phyloP scores from a whole-genome alignment of 2,888 invertebrate genomes.

The Phanerotoma sp. region DNA sequence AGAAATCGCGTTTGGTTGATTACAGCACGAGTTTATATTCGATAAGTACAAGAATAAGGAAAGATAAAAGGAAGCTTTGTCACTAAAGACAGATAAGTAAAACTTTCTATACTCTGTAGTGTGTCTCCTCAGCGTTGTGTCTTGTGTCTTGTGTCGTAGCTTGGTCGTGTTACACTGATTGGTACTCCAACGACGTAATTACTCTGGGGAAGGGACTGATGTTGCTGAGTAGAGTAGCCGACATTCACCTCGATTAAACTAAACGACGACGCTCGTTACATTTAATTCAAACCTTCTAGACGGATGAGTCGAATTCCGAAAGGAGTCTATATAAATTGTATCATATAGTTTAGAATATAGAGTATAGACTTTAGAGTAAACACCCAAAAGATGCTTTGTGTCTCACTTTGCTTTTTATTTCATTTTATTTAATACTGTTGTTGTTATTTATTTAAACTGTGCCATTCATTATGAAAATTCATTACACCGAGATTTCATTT shows the following conservation, averaged over 20 bases:
- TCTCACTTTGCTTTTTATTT: no score
- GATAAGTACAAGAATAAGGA: constrained; percentile 4
- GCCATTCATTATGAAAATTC: no score
- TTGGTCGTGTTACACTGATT: constrained; percentile 31
- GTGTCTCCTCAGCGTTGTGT: no score
- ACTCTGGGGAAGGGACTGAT: constrained; percentile 25
- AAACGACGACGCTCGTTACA: constrained; percentile 19
- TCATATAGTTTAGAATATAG: background rate
- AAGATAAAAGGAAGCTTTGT: constrained; percentile 26
- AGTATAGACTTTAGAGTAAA: no score
- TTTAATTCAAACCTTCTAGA: constrained; percentile 17
- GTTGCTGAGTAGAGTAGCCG: constrained; percentile 10
- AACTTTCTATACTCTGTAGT: background rate
- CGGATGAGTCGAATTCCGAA: constrained; percentile 7
- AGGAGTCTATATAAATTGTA: background rate
- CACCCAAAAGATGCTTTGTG: no score
- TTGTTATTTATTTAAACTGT: no score
- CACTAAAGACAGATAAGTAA: background rate
- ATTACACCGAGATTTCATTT: no score
- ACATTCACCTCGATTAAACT: constrained; percentile 25
- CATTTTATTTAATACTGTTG: no score
- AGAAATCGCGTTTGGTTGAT: no score
- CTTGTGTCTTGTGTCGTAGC: background rate
- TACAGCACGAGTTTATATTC: constrained; percentile 4
- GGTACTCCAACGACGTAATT: constrained; percentile 35